These are phyloP conservation scores for Himalopsyche tibetana DNA, from an alignment of 2,888 invertebrate species.

Conservation along the genomic window DNA sequence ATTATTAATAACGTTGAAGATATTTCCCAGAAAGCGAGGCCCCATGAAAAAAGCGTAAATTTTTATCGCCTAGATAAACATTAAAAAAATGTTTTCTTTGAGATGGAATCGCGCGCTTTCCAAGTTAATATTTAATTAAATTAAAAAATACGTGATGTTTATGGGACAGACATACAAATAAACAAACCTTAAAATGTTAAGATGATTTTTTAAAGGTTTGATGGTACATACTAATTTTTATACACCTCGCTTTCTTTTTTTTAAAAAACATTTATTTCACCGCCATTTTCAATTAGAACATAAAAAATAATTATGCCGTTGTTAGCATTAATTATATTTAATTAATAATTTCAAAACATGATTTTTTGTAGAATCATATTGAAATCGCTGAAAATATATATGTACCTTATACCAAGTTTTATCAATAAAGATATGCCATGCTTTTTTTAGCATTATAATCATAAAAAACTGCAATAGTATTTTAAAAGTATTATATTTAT, in stretches of 20 bases:
- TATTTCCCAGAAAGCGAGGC: slow-evolving; percentile 44
- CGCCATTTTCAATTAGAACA: no score
- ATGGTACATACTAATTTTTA: slow-evolving; percentile 4
- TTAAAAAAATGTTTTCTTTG: slow-evolving; percentile 51
- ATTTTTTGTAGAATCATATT: no score
- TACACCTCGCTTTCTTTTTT: neutral
- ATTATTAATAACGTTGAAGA: slow-evolving; percentile 59
- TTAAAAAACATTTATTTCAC: no score
- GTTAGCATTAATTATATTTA: no score
- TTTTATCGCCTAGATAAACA: slow-evolving; percentile 59
- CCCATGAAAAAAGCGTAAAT: slow-evolving; percentile 52
- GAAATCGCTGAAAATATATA: no score
- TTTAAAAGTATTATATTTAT: no score
- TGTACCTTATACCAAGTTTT: no score
- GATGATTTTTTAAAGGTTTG: slow-evolving; percentile 17
- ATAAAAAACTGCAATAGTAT: no score
- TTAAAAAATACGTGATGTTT: slow-evolving; percentile 58
- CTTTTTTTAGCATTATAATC: no score
- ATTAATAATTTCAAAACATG: no score
- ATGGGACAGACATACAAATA: slow-evolving; percentile 48
- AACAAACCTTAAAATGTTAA: slow-evolving; percentile 34
- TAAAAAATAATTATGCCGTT: no score
- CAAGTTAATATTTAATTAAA: slow-evolving; percentile 46
- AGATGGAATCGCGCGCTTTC: slow-evolving; percentile 52
- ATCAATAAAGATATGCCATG: no score